Evolutionary conservation across 2,888 invertebrate genomes (phyloP), one percentile per base, ranked within the genome.

Genomic region (Galeopsomyia nigrocyanea): DNA sequence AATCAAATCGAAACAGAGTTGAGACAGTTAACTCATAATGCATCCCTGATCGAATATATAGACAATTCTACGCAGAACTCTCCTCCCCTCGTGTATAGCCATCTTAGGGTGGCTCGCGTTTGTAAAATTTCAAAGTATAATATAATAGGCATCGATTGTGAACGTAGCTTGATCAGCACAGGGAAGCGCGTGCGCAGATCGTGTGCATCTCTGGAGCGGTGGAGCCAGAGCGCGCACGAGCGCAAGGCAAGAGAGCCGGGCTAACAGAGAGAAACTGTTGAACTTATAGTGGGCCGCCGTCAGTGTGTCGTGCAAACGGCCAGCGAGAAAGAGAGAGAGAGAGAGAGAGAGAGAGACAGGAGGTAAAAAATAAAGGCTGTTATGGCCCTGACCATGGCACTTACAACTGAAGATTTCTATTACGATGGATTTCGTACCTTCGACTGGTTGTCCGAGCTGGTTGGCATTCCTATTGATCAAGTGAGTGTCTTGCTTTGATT

Each of bases 401-500:
- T 39, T 7, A 10, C 39, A 7, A 39, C 39, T 39, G 39, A 80
- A 64, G 81, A 87, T 76, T 88, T 88, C 81, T 89, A 89, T 79
- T 94, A 94, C 83, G 91, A 91, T 84, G 94, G 94, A 73, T 92
- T 92, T 84, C 90, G 90, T 82, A 84, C 91, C 73, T 93, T 95
- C 85, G 84, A 89, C 75, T 92, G 92, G 88, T 82, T 95, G 74
- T 90, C 93, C 47, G 90, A 90, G 79, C 88, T 89, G 82, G 87
- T 91, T 78, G 93, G 93, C 75, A 88, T 95, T 78, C 92, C 94
- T 65, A 90, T 95, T 81, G 95, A 95, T 88, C 90, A 94, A 89
- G 94, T 94, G 88, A 91, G 74, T 39, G 1, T 39, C 10, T 9
- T 1, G 5, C 7, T 26, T 26, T 26, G 26, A 39, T 39, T 1